Conservation (phyloP, 2,888 invertebrate species). For the Cephus rjabovi region DNA sequence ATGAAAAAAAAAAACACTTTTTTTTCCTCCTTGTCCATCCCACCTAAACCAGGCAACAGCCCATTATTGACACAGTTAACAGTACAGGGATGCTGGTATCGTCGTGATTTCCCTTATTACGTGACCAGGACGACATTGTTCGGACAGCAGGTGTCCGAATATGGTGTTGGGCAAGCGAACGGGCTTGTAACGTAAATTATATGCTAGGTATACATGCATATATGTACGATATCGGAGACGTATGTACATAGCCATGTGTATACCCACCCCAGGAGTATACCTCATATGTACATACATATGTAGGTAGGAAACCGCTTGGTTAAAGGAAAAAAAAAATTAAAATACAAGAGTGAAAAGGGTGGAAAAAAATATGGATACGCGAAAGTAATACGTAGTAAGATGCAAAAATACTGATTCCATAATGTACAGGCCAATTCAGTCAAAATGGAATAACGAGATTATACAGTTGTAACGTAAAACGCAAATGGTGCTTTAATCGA, state of each 20-base stretch:
- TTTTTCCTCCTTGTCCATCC: too few species aligned
- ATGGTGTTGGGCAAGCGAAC: neutral
- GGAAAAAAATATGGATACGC: neutral
- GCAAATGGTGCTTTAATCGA: neutral
- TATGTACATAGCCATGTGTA: neutral
- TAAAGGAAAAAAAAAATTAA: neutral
- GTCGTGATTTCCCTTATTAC: slow-evolving; percentile 12
- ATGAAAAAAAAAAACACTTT: neutral
- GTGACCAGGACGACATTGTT: slow-evolving; percentile 15
- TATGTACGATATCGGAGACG: neutral
- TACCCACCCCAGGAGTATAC: neutral
- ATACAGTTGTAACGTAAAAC: neutral
- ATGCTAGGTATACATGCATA: neutral
- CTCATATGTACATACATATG: neutral
- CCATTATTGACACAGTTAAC: neutral
- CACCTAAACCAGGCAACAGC: neutral
- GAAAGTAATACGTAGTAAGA: neutral
- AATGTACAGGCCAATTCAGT: neutral
- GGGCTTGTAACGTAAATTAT: neutral
- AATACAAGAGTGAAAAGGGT: neutral
- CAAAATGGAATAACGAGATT: neutral
- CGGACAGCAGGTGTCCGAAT: slow-evolving; percentile 28
- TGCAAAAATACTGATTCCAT: neutral
- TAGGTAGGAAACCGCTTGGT: neutral
- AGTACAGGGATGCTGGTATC: neutral